These are phyloP conservation scores for Tiphia femorata DNA, from an alignment of 2,888 invertebrate genomes.

Conservation along the genomic window DNA sequence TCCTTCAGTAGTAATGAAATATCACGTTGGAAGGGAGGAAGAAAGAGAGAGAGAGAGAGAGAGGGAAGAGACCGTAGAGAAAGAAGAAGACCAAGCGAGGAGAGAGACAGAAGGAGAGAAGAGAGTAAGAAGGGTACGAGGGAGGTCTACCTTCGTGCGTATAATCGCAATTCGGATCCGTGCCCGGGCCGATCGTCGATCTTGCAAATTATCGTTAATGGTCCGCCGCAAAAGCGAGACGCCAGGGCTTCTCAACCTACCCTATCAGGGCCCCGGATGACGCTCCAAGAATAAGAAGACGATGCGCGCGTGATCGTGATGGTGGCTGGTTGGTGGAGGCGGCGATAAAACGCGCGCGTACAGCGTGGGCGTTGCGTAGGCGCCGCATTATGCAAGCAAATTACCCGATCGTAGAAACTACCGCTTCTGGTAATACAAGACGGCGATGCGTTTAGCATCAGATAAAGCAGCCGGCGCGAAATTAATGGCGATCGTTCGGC, in stretches of 20 bases:
- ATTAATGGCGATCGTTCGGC: constrained; percentile 3
- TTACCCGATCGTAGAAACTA: constrained; percentile 48
- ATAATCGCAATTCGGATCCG: no score
- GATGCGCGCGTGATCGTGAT: no score
- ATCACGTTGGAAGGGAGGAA: background rate
- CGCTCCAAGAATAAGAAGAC: no score
- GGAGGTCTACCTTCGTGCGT: constrained; percentile 15
- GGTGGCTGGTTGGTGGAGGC: no score
- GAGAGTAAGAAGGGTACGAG: background rate
- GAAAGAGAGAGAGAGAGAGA: background rate
- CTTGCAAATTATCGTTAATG: constrained; percentile 44
- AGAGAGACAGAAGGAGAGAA: constrained; percentile 9
- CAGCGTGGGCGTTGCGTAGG: constrained; percentile 41
- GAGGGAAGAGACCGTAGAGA: background rate
- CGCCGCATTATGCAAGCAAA: constrained; percentile 47
- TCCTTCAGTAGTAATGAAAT: background rate
- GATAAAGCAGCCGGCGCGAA: constrained; percentile 28
- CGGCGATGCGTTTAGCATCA: constrained; percentile 29
- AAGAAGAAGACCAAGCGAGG: background rate
- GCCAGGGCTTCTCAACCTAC: constrained; percentile 42
- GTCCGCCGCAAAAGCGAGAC: constrained; percentile 33
- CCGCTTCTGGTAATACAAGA: constrained; percentile 44
- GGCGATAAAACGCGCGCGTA: no score
- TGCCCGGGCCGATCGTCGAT: constrained; percentile 29
- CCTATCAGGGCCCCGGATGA: no score